Conservation (phyloP, 2,797 vertebrate genomes). For the Choloepus didactylus region DNA sequence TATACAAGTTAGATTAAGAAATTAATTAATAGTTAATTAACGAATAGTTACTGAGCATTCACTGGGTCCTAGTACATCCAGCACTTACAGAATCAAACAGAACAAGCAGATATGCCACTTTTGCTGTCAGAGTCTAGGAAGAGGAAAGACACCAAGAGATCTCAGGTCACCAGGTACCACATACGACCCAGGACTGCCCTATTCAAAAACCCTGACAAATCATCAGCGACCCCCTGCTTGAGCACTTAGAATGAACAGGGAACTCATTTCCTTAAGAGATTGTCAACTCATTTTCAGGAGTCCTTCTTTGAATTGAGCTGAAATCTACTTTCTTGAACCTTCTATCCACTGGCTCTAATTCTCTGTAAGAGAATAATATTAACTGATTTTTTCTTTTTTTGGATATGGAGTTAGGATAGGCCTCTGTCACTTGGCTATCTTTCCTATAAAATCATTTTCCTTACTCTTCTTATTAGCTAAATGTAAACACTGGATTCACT, state of each 20-base stretch:
- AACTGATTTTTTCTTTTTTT: neutral
- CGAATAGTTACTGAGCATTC: neutral
- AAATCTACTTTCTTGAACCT: conserved; percentile 46
- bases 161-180: neutral
- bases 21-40: neutral
- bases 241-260: conserved; percentile 2
- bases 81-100: neutral
- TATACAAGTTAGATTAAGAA: conserved; percentile 62
- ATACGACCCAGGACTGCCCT: neutral
- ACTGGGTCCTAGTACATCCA: neutral
- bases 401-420: conserved; percentile 1
- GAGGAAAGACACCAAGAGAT: conserved; percentile 25
- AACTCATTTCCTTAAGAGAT: conserved; percentile 7
- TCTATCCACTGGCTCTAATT: neutral
- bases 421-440: conserved; percentile 30
- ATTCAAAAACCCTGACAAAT: conserved; percentile 9
- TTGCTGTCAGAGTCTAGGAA: neutral
- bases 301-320: conserved; percentile 34
- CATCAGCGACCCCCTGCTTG: neutral
- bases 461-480: conserved; percentile 70
- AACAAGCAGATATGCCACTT: conserved; percentile 11
- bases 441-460: conserved; percentile 61
- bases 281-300: conserved; percentile 19
- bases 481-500: conserved; percentile 44
- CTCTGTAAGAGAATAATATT: neutral